Percentiles rank a stretch among this genome's conserved stretches.
These are phyloP conservation scores for Erpornis zantholeuca DNA, from an alignment of 2,113 vertebrate species.

Conservation along the genomic window DNA sequence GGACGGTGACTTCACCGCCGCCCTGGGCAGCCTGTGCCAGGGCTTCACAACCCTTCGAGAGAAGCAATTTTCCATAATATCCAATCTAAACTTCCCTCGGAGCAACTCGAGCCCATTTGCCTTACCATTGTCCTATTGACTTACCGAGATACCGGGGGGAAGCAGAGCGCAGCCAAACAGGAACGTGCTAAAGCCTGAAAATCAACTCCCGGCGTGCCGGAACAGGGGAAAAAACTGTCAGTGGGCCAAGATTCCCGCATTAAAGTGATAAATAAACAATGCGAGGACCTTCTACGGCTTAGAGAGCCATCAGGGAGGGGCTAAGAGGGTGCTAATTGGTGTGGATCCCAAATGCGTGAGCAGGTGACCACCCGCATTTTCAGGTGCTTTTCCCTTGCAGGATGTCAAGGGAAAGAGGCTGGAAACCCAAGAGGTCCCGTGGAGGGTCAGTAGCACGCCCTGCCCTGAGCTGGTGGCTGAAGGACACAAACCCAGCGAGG, in stretches of 20 bases:
- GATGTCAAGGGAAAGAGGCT: neutral
- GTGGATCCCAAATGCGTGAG: neutral
- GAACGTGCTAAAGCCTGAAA: neutral
- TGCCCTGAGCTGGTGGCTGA: neutral
- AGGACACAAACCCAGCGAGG: neutral
- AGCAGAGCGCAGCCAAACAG: neutral
- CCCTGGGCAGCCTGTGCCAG: neutral
- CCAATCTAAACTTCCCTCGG: neutral
- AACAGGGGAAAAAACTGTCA: accelerated
- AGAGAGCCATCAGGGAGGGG: neutral
- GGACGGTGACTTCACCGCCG: neutral
- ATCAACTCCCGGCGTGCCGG: neutral
- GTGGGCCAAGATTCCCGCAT: accelerated
- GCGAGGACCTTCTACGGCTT: neutral
- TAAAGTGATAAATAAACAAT: accelerated
- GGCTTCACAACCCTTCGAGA: neutral
- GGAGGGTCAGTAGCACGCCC: accelerated
- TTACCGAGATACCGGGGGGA: accelerated
- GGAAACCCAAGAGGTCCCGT: accelerated
- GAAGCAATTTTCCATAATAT: neutral
- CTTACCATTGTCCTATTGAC: neutral
- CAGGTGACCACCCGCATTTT: neutral
- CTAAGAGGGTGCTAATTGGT: neutral
- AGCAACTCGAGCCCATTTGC: neutral
- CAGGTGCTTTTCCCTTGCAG: neutral